Evolutionary conservation across 2,888 invertebrate genomes (phyloP).

Genomic region (Acleris holmiana): DNA sequence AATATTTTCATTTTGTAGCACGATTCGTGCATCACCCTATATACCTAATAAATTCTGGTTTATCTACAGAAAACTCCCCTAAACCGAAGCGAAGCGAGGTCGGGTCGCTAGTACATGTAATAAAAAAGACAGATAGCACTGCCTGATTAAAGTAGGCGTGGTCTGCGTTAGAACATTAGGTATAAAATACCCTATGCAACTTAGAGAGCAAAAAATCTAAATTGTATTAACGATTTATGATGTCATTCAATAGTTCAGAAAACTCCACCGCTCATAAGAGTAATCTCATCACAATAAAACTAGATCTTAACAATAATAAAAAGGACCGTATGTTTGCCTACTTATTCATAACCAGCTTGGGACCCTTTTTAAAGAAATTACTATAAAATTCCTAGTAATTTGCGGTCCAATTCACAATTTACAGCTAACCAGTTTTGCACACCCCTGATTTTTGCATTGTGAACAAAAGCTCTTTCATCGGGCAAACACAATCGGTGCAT

Average conservation of each 20-base stretch:
- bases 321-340: conserved; percentile 35
- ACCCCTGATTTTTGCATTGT: conserved; percentile 47
- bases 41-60: too few relatives aligned
- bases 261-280: background rate
- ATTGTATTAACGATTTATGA: background rate
- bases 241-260: background rate
- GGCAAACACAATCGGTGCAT: conserved; percentile 55
- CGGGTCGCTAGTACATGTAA: too few relatives aligned
- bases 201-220: too few relatives aligned
- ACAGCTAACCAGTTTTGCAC: conserved; percentile 53
- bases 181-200: too few relatives aligned
- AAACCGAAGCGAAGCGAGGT: too few relatives aligned
- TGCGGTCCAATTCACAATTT: conserved; percentile 51
- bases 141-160: too few relatives aligned
- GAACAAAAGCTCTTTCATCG: conserved; percentile 49
- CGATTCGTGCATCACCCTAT: too few relatives aligned
- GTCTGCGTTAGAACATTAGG: too few relatives aligned
- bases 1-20: too few relatives aligned
- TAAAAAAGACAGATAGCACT: too few relatives aligned
- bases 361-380: conserved; percentile 36
- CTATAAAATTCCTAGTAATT: conserved; percentile 47
- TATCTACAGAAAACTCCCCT: too few relatives aligned
- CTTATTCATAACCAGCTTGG: conserved; percentile 44
- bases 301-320: conserved; percentile 24
- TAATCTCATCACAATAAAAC: background rate